phyloP scores from a whole-genome alignment of 2,888 invertebrate genomes.

The Drosophila macrospina region DNA sequence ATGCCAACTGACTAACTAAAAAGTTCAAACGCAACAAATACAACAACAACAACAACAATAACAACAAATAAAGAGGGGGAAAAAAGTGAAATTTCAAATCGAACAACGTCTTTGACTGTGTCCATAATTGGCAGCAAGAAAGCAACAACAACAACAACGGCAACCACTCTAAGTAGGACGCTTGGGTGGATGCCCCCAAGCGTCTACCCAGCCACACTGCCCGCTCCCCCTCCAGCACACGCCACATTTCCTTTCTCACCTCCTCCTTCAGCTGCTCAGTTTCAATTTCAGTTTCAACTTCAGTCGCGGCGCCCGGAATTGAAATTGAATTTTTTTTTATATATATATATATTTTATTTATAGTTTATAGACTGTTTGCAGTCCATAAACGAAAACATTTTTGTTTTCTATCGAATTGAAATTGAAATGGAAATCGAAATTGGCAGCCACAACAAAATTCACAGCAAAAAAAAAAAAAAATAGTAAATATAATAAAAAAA shows the following conservation, averaged over 20 bases:
- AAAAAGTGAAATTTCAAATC: conserved; percentile 64
- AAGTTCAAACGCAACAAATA: conserved; percentile 46
- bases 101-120: conserved; percentile 38
- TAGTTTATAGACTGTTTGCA: conserved; percentile 24
- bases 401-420: conserved; percentile 55
- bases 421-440: conserved; percentile 68
- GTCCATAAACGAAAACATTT: conserved; percentile 41
- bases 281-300: conserved; percentile 8
- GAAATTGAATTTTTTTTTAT: conserved; percentile 42
- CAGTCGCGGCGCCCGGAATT: conserved; percentile 36
- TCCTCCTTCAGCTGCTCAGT: not conserved
- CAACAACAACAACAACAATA: conserved; percentile 7
- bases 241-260: not conserved
- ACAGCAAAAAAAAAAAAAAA: conserved; percentile 22
- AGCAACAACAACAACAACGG: conserved; percentile 38
- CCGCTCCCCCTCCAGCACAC: not conserved
- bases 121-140: conserved; percentile 64
- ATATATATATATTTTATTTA: conserved; percentile 13
- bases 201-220: not conserved
- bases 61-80: conserved; percentile 2
- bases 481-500: no score
- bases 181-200: conserved; percentile 59
- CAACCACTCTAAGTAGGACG: conserved; percentile 57
- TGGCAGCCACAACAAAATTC: no score
- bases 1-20: conserved; percentile 35